Evolutionary conservation across 2,113 vertebrate genomes (phyloP).

Genomic region (Pan troglodytes): NHGRI_mPanTro3-v2.1_pri NC_072402.2:62625001-62625500

Average conservation of each 20-base stretch:
- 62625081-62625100: neutral
- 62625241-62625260: neutral
- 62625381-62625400: neutral
- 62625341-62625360: neutral
- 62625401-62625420: neutral
- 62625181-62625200: neutral
- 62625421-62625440: neutral
- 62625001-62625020: neutral
- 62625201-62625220: neutral
- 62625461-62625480: neutral
- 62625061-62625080: neutral
- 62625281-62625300: neutral
- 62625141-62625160: neutral
- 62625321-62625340: neutral
- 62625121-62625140: neutral
- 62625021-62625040: neutral
- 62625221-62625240: neutral
- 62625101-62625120: neutral
- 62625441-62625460: neutral
- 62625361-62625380: neutral
- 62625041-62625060: neutral
- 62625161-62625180: constrained; percentile 11
- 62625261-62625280: constrained; percentile 7
- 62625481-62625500: neutral
- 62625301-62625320: neutral